Conservation (phyloP, 2,888 invertebrate genomes). For the Linyphia triangularis region DNA sequence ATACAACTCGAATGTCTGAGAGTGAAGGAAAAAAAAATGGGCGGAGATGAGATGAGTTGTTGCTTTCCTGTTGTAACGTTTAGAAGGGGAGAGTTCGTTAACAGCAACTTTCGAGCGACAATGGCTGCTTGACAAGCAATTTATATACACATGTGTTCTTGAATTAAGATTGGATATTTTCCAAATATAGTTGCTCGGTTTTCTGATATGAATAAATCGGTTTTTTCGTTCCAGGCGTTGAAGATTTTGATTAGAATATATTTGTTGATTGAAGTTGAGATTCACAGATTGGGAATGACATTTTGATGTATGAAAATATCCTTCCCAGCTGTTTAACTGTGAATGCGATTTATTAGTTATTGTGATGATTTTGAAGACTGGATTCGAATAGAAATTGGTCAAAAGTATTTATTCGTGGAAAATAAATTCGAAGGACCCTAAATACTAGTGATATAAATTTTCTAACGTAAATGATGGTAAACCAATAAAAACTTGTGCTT, state of each 20-base stretch:
- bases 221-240: neutral
- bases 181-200: neutral
- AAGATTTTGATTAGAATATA: neutral
- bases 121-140: slow-evolving; percentile 18
- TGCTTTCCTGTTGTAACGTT: slow-evolving; percentile 32
- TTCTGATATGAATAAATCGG: neutral
- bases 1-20: slow-evolving; percentile 14
- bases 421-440: too few species aligned
- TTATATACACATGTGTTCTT: slow-evolving; percentile 4
- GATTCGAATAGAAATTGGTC: too few species aligned
- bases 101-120: slow-evolving; percentile 4
- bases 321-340: too few species aligned
- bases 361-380: too few species aligned
- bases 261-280: neutral
- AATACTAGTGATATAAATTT: too few species aligned
- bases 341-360: too few species aligned
- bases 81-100: slow-evolving; percentile 1
- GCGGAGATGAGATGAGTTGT: neutral
- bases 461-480: too few species aligned
- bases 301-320: too few species aligned
- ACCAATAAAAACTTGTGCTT: too few species aligned
- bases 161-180: neutral
- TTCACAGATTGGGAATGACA: neutral
- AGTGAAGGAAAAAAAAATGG: slow-evolving; percentile 6
- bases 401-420: too few species aligned